phyloP scores from a whole-genome alignment of 2,888 invertebrate species.

The Hoplodrina ambigua region DNA sequence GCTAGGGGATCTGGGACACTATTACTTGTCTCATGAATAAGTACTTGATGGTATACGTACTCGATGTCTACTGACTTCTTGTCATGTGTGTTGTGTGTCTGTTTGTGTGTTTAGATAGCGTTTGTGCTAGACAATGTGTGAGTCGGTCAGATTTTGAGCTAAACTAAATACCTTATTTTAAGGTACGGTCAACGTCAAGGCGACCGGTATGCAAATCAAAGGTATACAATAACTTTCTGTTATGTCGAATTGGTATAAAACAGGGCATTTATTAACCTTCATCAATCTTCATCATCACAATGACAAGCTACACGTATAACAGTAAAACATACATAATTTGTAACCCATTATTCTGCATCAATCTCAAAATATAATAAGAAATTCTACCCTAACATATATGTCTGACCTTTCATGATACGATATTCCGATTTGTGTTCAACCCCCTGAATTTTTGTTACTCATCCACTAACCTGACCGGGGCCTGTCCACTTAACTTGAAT shows the following conservation, averaged over 20 bases:
- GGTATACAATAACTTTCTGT: background rate
- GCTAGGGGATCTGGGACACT: conserved; percentile 66
- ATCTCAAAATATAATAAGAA: conserved; percentile 64
- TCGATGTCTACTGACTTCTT: conserved; percentile 20
- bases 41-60: conserved; percentile 46
- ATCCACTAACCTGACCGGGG: conserved; percentile 82
- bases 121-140: background rate
- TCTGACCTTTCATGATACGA: conserved; percentile 70
- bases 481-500: conserved; percentile 88
- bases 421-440: conserved; percentile 71
- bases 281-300: conserved; percentile 15
- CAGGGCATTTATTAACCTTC: conserved; percentile 12
- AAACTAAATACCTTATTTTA: background rate
- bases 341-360: conserved; percentile 62
- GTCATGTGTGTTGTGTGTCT: conserved; percentile 7
- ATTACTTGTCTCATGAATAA: conserved; percentile 62
- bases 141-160: background rate
- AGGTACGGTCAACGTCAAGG: no score
- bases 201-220: background rate
- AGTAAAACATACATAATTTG: conserved; percentile 39
- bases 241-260: no score
- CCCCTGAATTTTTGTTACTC: conserved; percentile 83
- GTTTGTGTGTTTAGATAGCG: background rate
- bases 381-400: conserved; percentile 61
- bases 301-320: conserved; percentile 19